Percentiles rank a stretch among this genome's conserved stretches.
Evolutionary conservation across 2,888 invertebrate species (phyloP).

Genomic region (Drosophila engyochracea): DNA sequence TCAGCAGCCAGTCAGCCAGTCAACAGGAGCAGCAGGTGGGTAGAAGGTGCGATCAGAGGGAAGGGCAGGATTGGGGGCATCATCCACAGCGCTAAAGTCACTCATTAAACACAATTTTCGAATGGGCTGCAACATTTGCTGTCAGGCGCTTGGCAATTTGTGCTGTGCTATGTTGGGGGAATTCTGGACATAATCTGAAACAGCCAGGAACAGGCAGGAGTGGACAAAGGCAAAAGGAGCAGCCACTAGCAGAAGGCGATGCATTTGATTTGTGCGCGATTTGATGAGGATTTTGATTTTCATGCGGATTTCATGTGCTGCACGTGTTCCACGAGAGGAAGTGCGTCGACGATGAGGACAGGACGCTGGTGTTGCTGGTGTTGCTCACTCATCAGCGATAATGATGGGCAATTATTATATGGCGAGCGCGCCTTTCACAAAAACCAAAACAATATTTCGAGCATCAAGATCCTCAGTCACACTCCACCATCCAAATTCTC

Average conservation of each 20-base stretch:
- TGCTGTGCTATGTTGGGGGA: conserved; percentile 14
- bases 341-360: conserved; percentile 13
- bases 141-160: conserved; percentile 41
- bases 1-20: conserved; percentile 47
- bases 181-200: conserved; percentile 17
- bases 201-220: conserved; percentile 9
- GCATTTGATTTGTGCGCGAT: conserved; percentile 76
- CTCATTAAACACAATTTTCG: conserved; percentile 80
- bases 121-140: conserved; percentile 38
- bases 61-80: conserved; percentile 33
- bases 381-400: conserved; percentile 79
- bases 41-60: conserved; percentile 1
- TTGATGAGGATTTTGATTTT: conserved; percentile 61
- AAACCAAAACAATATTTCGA: conserved; percentile 11
- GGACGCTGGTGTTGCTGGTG: conserved; percentile 41
- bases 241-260: conserved; percentile 1
- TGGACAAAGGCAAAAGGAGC: conserved; percentile 1
- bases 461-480: conserved; percentile 16
- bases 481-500: conserved; percentile 1
- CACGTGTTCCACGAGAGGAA: conserved; percentile 49
- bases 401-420: conserved; percentile 80
- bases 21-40: conserved; percentile 15
- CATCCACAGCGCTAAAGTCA: conserved; percentile 66
- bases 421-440: conserved; percentile 54
- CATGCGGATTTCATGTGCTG: conserved; percentile 23